phyloP scores from a whole-genome alignment of 2,113 vertebrate genomes.

The Pterocles gutturalis region DNA sequence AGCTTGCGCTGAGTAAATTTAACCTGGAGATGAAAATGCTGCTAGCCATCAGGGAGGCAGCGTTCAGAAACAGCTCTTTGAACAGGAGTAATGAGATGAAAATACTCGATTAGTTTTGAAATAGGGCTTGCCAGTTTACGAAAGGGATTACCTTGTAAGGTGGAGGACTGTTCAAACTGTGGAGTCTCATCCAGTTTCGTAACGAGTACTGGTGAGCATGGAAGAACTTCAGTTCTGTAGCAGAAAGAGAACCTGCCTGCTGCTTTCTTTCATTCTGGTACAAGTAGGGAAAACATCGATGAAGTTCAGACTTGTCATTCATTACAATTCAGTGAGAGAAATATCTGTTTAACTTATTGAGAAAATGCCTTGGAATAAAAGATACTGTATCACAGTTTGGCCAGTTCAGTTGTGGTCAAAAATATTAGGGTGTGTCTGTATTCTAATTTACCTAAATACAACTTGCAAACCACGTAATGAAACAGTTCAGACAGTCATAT shows the following conservation, averaged over 20 bases:
- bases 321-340: not conserved
- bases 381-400: not conserved
- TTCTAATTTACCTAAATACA: not conserved
- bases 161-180: rapidly evolving
- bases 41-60: not conserved
- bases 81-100: not conserved
- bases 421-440: not conserved
- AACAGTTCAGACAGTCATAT: not conserved
- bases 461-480: not conserved
- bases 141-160: not conserved
- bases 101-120: not conserved
- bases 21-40: not conserved
- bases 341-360: not conserved
- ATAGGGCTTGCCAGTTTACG: not conserved
- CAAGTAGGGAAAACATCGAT: not conserved
- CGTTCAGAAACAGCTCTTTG: not conserved
- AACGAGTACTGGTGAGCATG: not conserved
- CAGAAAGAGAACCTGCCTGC: not conserved
- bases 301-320: not conserved
- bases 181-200: not conserved
- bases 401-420: not conserved
- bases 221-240: not conserved
- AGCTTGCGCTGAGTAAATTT: not conserved
- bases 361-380: not conserved
- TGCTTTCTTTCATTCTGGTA: not conserved